Conservation (phyloP, 2,888 invertebrate species). For the Bombylius discolor region DNA sequence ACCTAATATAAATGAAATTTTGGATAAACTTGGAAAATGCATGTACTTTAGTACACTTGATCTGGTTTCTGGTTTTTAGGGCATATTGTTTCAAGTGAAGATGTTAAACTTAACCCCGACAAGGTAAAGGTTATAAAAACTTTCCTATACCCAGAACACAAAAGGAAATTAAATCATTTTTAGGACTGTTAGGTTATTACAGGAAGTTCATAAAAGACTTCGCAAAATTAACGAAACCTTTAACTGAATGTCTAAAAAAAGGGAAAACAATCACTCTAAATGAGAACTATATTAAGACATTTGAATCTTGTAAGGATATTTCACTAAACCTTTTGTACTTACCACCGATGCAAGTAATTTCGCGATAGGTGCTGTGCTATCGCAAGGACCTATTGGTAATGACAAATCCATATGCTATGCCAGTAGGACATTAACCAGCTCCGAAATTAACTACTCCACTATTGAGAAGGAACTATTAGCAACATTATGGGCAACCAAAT, state of each 20-base stretch:
- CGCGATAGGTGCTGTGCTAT: too few relatives aligned
- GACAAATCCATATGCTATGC: too few relatives aligned
- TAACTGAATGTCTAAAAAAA: constrained; percentile 7
- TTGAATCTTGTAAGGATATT: too few relatives aligned
- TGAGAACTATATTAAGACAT: too few relatives aligned
- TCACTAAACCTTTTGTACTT: too few relatives aligned
- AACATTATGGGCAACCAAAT: too few relatives aligned
- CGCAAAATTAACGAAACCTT: neutral
- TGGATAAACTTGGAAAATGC: constrained; percentile 24
- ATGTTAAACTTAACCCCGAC: constrained; percentile 8
- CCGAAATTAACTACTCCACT: constrained; percentile 19
- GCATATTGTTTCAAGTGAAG: constrained; percentile 20
- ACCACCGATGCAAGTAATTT: too few relatives aligned
- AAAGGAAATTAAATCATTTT: constrained; percentile 17
- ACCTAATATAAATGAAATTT: constrained; percentile 25
- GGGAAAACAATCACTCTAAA: neutral
- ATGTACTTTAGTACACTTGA: constrained; percentile 28
- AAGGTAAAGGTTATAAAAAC: neutral
- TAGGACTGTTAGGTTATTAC: constrained; percentile 16
- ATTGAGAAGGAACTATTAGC: too few relatives aligned
- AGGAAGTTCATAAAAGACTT: constrained; percentile 5
- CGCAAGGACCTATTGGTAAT: too few relatives aligned
- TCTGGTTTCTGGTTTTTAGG: constrained; percentile 22
- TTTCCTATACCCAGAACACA: constrained; percentile 11
- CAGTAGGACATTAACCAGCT: neutral